Evolutionary conservation across 1,140 invertebrate species (phyloP).

Genomic region (Octopus sinensis): DNA sequence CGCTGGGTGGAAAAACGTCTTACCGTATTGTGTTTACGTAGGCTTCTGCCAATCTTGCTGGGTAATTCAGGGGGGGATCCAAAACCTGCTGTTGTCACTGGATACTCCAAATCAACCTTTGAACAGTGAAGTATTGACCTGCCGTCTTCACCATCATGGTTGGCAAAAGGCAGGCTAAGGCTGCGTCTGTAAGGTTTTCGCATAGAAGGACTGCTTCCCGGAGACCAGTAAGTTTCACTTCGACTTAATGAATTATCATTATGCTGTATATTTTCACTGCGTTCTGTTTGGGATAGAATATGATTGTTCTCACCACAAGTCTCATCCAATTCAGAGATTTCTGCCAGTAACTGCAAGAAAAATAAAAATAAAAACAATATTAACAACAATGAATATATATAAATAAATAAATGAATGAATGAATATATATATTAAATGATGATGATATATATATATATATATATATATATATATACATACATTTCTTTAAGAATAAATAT

Average conservation of each 20-base stretch:
- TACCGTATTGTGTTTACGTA: constrained; percentile 11
- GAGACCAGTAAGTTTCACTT: background rate
- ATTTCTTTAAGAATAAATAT: too few species aligned
- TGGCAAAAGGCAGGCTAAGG: constrained; percentile 9
- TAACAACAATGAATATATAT: too few species aligned
- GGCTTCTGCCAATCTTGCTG: background rate
- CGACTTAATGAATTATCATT: background rate
- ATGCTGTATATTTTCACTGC: background rate
- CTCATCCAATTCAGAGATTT: constrained; percentile 15
- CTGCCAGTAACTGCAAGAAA: constrained; percentile 7
- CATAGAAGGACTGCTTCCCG: background rate
- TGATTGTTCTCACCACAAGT: constrained; percentile 2
- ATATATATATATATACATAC: too few species aligned
- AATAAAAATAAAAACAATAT: background rate
- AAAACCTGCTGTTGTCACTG: background rate
- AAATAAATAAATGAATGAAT: too few species aligned
- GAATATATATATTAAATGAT: too few species aligned
- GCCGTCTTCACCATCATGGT: background rate
- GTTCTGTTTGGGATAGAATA: background rate
- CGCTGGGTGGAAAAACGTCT: constrained; percentile 8
- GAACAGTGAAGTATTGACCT: background rate
- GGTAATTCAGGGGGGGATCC: background rate
- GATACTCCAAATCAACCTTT: background rate
- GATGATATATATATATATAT: too few species aligned
- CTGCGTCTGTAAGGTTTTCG: constrained; percentile 12